These are phyloP conservation scores for Coenonympha glycerion DNA, from an alignment of 2,888 invertebrate genomes.

Conservation along the genomic window DNA sequence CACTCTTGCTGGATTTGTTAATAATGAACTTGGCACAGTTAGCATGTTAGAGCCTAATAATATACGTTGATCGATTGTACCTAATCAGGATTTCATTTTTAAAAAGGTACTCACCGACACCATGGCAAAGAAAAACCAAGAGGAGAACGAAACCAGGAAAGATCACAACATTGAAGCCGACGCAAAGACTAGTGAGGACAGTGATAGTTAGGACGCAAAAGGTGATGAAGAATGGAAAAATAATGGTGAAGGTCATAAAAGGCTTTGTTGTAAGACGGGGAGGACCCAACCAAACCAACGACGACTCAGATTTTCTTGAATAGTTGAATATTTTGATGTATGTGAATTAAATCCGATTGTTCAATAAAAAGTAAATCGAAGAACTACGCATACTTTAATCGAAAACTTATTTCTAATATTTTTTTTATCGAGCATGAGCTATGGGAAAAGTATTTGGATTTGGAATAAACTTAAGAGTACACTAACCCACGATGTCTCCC, in stretches of 20 bases:
- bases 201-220: not conserved
- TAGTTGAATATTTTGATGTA: conserved; percentile 20
- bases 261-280: conserved; percentile 24
- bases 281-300: conserved; percentile 10
- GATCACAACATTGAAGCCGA: not conserved
- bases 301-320: conserved; percentile 38
- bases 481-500: no score
- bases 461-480: no score
- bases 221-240: conserved; percentile 34
- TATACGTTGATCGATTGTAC: no score
- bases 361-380: not conserved
- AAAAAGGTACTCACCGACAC: no score
- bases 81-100: no score
- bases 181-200: conserved; percentile 18
- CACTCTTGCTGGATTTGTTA: no score
- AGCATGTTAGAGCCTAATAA: no score
- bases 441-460: no score
- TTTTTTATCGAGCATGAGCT: no score
- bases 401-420: no score
- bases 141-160: conserved; percentile 5
- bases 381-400: no score
- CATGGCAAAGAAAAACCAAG: conserved; percentile 24
- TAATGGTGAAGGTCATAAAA: conserved; percentile 39
- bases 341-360: not conserved
- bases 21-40: no score